Conservation (phyloP, 1,140 invertebrate species). For the Orius insidiosus region DNA sequence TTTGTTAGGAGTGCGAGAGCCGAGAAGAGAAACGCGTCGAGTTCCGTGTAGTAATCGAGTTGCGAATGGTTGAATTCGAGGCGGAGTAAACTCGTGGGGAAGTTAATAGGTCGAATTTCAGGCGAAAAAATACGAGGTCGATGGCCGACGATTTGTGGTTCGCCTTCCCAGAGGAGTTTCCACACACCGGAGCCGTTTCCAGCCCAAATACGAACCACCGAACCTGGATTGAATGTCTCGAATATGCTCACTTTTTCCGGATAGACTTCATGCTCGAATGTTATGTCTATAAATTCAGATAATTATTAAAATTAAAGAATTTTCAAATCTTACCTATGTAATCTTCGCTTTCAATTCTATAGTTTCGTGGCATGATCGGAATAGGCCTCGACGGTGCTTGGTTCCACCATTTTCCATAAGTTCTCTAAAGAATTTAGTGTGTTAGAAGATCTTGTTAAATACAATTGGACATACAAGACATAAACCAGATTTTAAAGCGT, state of each 20-base stretch:
- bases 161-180: constrained; percentile 59
- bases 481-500: too few species aligned
- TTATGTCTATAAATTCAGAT: constrained; percentile 41
- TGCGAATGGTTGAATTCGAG: constrained; percentile 69
- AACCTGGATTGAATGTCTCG: constrained; percentile 81
- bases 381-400: constrained; percentile 47
- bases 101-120: constrained; percentile 37
- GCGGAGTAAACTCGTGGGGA: constrained; percentile 45
- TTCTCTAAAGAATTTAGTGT: constrained; percentile 48
- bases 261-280: constrained; percentile 55
- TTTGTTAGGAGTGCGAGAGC: constrained; percentile 21
- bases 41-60: constrained; percentile 71
- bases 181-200: constrained; percentile 37
- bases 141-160: constrained; percentile 39
- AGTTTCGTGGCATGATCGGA: constrained; percentile 57
- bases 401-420: constrained; percentile 80
- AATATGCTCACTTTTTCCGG: constrained; percentile 61
- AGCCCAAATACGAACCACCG: constrained; percentile 66
- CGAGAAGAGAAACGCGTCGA: constrained; percentile 69
- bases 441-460: too few species aligned
- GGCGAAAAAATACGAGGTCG: constrained; percentile 53
- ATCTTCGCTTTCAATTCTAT: constrained; percentile 56
- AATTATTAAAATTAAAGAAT: constrained; percentile 3
- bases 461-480: too few species aligned
- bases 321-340: constrained; percentile 49